Conservation (phyloP, 2,113 vertebrate species). For the Tetrao urogallus region DNA sequence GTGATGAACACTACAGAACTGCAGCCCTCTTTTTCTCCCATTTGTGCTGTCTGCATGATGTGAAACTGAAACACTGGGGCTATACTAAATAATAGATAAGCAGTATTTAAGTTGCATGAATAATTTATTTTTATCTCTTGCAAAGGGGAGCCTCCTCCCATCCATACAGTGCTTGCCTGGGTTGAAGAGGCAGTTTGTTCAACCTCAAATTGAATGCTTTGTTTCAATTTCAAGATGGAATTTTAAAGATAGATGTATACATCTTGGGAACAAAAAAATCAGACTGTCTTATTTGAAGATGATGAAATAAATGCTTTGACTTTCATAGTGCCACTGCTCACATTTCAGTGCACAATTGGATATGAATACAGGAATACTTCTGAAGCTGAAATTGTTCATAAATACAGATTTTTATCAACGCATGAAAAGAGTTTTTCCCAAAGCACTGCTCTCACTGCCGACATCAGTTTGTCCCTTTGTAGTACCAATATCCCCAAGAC, state of each 20-base stretch:
- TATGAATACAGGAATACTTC: neutral
- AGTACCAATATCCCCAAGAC: neutral
- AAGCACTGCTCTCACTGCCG: neutral
- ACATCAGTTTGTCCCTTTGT: neutral
- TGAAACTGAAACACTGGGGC: neutral
- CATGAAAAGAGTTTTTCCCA: neutral
- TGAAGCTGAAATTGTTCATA: neutral
- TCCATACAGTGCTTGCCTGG: neutral
- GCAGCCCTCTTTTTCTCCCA: neutral
- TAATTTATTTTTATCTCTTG: conserved; percentile 57
- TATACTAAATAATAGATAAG: conserved; percentile 54
- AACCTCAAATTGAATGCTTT: neutral
- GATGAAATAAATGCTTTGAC: neutral
- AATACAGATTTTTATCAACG: neutral
- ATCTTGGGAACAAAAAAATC: neutral
- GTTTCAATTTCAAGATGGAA: neutral
- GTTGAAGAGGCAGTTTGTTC: conserved; percentile 32
- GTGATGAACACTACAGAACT: neutral
- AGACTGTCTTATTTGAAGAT: neutral
- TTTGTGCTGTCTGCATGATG: neutral
- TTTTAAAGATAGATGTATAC: neutral
- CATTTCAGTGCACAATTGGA: neutral
- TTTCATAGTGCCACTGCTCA: neutral
- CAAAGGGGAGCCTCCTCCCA: neutral
- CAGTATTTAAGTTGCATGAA: conserved; percentile 34